Evolutionary conservation across 2,113 vertebrate genomes (phyloP).

Genomic region (Salvelinus fontinalis): DNA sequence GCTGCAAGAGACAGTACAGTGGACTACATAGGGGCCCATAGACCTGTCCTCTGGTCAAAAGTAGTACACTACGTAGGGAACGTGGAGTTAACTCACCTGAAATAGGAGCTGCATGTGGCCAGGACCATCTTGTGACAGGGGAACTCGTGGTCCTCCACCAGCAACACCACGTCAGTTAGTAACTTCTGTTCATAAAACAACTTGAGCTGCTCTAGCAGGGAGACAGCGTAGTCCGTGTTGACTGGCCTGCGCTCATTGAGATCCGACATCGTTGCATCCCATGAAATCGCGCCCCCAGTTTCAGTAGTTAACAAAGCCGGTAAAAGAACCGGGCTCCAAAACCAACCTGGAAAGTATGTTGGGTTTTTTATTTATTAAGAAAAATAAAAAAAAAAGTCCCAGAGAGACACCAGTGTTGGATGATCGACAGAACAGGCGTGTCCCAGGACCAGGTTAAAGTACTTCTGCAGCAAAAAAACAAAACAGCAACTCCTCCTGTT

Average conservation of each 20-base stretch:
- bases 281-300: slow-evolving; percentile 85
- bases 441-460: neutral
- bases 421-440: too few species aligned
- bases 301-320: slow-evolving; percentile 66
- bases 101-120: slow-evolving; percentile 97
- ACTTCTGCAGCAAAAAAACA: neutral
- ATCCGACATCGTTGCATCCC: slow-evolving; percentile 97
- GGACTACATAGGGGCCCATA: too few species aligned
- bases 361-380: neutral
- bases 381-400: neutral
- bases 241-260: slow-evolving; percentile 89
- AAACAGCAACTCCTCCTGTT: neutral
- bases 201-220: slow-evolving; percentile 95
- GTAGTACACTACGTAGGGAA: too few species aligned
- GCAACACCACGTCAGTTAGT: slow-evolving; percentile 95
- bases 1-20: too few species aligned
- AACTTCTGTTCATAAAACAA: slow-evolving; percentile 96
- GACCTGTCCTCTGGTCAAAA: too few species aligned
- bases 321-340: slow-evolving; percentile 52
- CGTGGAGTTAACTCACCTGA: slow-evolving; percentile 81
- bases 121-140: slow-evolving; percentile 99
- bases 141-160: slow-evolving; percentile 96
- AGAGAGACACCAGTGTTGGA: neutral
- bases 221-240: slow-evolving; percentile 95
- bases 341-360: slow-evolving; percentile 14